These are phyloP conservation scores for Rhizomys pruinosus DNA, from an alignment of 2,113 vertebrate species.

Conservation along the genomic window DNA sequence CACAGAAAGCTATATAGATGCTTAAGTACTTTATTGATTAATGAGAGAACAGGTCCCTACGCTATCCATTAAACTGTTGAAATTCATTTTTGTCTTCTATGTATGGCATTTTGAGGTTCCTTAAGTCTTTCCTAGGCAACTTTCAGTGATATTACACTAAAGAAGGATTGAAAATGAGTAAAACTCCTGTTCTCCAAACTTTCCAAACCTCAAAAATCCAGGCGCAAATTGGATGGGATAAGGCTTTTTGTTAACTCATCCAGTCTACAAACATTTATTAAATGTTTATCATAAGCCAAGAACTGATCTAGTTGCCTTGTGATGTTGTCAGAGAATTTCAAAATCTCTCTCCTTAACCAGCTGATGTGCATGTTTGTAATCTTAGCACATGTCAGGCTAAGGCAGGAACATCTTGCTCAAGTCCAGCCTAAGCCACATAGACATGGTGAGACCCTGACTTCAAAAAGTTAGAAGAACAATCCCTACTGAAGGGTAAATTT, in stretches of 20 bases:
- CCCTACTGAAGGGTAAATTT: background rate
- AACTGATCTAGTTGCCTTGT: background rate
- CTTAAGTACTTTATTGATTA: conserved; percentile 18
- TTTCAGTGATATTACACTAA: conserved; percentile 15
- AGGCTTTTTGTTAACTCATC: background rate
- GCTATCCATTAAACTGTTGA: background rate
- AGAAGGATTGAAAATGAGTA: background rate
- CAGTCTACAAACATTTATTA: background rate
- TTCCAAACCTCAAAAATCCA: conserved; percentile 6
- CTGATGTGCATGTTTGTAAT: background rate
- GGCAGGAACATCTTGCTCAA: background rate
- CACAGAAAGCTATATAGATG: background rate
- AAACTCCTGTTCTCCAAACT: background rate
- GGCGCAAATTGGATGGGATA: background rate
- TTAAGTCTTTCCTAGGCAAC: background rate
- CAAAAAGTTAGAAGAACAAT: background rate
- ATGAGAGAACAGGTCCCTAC: background rate
- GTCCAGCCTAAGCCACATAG: background rate
- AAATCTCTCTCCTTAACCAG: background rate
- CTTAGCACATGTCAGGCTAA: background rate
- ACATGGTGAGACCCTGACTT: background rate
- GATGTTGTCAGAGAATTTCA: background rate
- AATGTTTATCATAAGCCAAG: background rate
- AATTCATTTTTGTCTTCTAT: conserved; percentile 51
- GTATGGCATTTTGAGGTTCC: conserved; percentile 1